Evolutionary conservation across 2,113 vertebrate species (phyloP), one percentile per base, ranked within the genome.

Genomic region (Tyrannus savana): DNA sequence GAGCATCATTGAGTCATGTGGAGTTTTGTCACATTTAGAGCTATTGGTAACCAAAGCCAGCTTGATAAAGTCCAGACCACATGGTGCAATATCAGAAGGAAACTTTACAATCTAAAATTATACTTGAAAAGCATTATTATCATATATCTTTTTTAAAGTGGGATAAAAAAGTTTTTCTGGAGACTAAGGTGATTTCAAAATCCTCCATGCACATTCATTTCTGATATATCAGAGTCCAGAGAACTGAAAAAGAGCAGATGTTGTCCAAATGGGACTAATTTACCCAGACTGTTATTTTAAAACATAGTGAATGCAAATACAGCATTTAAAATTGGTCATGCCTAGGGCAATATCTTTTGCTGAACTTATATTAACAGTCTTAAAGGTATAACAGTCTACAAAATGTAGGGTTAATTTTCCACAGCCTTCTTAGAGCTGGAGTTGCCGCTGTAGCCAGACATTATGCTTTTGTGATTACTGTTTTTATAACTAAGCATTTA

Each of bases 51-150:
- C 66, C 33, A 85, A 96, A 96, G 77, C 75, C 89, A 97, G 81
- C 84, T 93, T 94, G 96, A 86, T 85, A 90, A 52, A 52, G 14
- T 95, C 72, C 84, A 89, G 84, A 97, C 60, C 90, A 96, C 71
- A 92, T 91, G 88, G 60, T 64, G 6, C 46, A 62, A 47, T 14
- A 93, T 56, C 79, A 64, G 59, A 85, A 93, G 62, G 67, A 85
- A 69, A 81, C 5, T 66, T 87, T 78, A 68, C 30, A 74, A 67
- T 27, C 56, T 58, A 53, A 83, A 97, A 83, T 93, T 71, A 92
- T 50, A 47, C 30, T 92, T 87, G 47, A 46, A 87, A 92, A 95
- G 46, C 17, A 53, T 85, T 90, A 74, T 87, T 82, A 73, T 94
- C 60, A 63, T 49, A 30, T 37, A 94, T 81, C 42, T 92, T 89